Conservation (phyloP, 1,140 invertebrate species). For the Bombus cullumanus region DNA sequence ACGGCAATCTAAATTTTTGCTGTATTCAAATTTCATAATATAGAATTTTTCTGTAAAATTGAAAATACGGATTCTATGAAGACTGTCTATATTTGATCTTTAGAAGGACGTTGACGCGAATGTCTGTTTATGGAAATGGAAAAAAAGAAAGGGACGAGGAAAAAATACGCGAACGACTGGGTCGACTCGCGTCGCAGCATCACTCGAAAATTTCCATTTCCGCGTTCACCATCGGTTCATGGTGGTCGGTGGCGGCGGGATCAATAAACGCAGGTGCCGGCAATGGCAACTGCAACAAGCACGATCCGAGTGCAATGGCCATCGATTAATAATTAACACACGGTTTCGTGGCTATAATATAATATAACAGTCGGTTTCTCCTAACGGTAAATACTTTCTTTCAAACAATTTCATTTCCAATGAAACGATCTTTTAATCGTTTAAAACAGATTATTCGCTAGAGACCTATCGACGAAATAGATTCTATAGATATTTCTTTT, state of each 20-base stretch:
- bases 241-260: slow-evolving; percentile 26
- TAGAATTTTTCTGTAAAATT: neutral
- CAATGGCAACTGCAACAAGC: slow-evolving; percentile 38
- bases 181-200: slow-evolving; percentile 3
- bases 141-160: neutral
- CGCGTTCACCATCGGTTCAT: slow-evolving; percentile 28
- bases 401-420: neutral
- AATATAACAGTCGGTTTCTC: neutral
- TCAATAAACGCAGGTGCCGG: slow-evolving; percentile 49
- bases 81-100: neutral
- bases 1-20: too few relatives aligned
- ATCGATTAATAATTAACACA: slow-evolving; percentile 54
- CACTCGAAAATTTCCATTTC: slow-evolving; percentile 34
- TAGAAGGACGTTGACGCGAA: neutral
- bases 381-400: neutral
- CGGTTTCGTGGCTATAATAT: neutral
- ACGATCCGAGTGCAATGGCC: slow-evolving; percentile 41
- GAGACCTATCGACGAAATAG: too few relatives aligned
- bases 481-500: too few relatives aligned
- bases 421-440: too few relatives aligned
- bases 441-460: too few relatives aligned
- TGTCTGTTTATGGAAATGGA: neutral
- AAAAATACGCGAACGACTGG: too few relatives aligned
- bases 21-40: too few relatives aligned
- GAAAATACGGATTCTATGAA: neutral